phyloP scores from a whole-genome alignment of 2,888 invertebrate genomes.

The Rhabditoides inermis region DNA sequence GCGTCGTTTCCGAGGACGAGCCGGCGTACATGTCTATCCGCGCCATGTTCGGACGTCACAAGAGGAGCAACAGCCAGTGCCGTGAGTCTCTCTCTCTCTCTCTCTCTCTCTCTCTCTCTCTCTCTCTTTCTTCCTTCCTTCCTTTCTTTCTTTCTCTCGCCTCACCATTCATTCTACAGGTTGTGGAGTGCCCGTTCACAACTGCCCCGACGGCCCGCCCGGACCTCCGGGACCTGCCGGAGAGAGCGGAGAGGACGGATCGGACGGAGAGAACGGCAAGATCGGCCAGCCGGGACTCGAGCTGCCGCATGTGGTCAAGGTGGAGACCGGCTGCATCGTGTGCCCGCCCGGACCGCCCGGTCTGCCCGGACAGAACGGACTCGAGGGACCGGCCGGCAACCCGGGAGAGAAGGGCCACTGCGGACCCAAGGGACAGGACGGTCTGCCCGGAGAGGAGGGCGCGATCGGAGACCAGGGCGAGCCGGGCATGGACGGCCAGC shows the following conservation, averaged over 20 bases:
- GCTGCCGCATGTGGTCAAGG: conserved; percentile 25
- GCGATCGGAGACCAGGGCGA: conserved; percentile 31
- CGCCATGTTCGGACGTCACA: conserved; percentile 36
- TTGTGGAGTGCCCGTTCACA: conserved; percentile 33
- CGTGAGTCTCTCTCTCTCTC: conserved; percentile 2
- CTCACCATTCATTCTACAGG: conserved; percentile 3
- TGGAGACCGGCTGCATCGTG: conserved; percentile 36
- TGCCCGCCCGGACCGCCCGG: conserved; percentile 35
- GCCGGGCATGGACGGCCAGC: conserved; percentile 31
- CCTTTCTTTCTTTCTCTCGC: background rate
- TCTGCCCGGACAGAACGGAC: conserved; percentile 23
- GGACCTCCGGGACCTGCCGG: conserved; percentile 35
- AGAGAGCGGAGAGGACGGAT: conserved; percentile 37
- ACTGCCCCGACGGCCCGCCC: conserved; percentile 36
- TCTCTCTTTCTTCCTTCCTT: background rate
- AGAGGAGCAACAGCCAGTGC: conserved; percentile 31
- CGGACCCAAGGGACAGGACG: conserved; percentile 6
- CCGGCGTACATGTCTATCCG: conserved; percentile 21
- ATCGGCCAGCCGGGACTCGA: conserved; percentile 33
- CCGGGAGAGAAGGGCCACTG: conserved; percentile 28
- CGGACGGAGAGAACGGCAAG: conserved; percentile 37
- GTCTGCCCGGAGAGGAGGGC: conserved; percentile 16
- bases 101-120: background rate
- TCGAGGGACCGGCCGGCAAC: conserved; percentile 32
- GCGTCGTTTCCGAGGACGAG: conserved; percentile 23